Evolutionary conservation across 2,113 vertebrate genomes (phyloP).

Genomic region (Prietella phreatophila): DNA sequence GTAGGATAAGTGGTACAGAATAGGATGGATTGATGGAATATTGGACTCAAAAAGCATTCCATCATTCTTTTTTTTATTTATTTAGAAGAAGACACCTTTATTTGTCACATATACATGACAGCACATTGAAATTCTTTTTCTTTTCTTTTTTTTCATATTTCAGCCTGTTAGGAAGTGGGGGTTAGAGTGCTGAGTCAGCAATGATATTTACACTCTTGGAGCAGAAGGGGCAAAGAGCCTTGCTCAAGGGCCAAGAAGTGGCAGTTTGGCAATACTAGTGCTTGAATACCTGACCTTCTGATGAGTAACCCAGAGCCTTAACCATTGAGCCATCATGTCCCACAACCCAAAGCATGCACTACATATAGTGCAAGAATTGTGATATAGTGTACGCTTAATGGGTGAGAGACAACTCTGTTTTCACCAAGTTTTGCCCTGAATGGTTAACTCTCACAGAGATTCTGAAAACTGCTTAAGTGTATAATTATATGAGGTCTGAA

Average conservation of each 20-base stretch:
- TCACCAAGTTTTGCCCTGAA: background rate
- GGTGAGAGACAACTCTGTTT: background rate
- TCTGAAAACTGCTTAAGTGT: background rate
- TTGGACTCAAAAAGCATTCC: background rate
- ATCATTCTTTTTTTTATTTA: background rate
- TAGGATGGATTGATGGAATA: background rate
- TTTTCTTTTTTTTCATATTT: background rate
- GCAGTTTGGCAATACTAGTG: no score
- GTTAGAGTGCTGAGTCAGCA: background rate
- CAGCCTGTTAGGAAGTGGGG: background rate
- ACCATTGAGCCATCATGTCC: background rate
- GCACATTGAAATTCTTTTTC: background rate
- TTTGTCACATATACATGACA: background rate
- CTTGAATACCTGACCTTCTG: background rate
- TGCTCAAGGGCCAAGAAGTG: background rate
- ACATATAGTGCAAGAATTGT: background rate
- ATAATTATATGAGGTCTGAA: background rate
- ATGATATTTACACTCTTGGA: background rate
- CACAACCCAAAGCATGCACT: background rate
- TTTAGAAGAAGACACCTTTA: background rate
- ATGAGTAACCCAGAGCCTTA: background rate
- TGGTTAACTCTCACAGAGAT: background rate
- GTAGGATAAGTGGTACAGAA: no score
- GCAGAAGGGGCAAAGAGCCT: background rate
- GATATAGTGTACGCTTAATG: background rate